A percentile compares a stretch with the other conserved stretches of the same genome.
These are phyloP conservation scores for Jordanella pulchra DNA, from an alignment of 2,797 vertebrate genomes.

Conservation along the genomic window DNA sequence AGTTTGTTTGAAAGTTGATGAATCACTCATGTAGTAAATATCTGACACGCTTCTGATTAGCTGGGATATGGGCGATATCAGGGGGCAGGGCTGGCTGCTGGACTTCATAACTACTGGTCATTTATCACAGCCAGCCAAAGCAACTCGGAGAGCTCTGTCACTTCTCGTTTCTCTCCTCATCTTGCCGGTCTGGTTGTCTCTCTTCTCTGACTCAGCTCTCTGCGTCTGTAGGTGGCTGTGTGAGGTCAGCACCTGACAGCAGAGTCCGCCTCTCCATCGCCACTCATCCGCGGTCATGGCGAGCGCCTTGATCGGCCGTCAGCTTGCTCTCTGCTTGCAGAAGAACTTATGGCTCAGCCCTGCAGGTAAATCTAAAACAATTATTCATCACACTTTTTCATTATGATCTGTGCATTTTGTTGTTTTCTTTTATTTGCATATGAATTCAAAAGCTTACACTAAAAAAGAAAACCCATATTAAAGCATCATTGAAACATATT, in stretches of 20 bases:
- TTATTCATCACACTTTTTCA: background rate
- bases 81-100: background rate
- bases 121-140: background rate
- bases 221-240: constrained; percentile 40
- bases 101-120: background rate
- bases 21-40: background rate
- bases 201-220: background rate
- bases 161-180: background rate
- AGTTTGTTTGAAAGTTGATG: background rate
- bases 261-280: constrained; percentile 18
- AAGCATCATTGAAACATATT: too few species aligned
- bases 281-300: constrained; percentile 78
- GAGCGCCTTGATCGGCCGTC: constrained; percentile 81
- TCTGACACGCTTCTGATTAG: background rate
- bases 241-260: constrained; percentile 22
- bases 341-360: constrained; percentile 75
- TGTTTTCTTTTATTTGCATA: background rate
- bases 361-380: constrained; percentile 48
- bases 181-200: background rate
- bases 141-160: background rate
- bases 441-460: background rate
- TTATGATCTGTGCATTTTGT: background rate
- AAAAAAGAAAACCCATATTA: background rate
- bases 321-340: constrained; percentile 78
- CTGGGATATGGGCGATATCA: background rate